Base-by-base conservation (phyloP, 2,797 vertebrate genomes). In the Aythya fuligula region DNA sequence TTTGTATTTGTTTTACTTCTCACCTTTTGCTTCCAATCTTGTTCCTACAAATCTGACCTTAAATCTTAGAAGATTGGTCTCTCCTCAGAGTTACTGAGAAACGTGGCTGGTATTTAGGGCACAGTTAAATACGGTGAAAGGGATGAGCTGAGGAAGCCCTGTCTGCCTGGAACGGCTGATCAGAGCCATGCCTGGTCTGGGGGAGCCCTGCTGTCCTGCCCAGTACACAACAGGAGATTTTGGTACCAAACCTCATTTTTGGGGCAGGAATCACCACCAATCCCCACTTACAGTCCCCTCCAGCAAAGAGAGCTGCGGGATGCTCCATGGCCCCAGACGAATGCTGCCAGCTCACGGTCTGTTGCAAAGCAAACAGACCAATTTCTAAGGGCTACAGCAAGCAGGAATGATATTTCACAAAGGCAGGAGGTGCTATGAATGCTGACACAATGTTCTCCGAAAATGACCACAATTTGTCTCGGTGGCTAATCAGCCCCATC, bases 1-100 rank as follows among this genome's bases (percentile, higher is more conserved):
- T 92, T 79, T 54, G 41, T 82, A 28, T 94, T 92, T 92, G 87
- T 92, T 95, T 90, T 90, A 75, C 76, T 92, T 75, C 92, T 95
- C 90, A 90, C 89, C 92, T 92, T 85, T 87, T 85, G 80, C 69
- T 92, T 94, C 72, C 92, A 71, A 66, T 92, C 84, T 88, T 88
- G 90, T 88, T 82, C 47, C 34, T 82, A 62, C 84, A 90, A 82
- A 92, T 34, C 53, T 71, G 92, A 78, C 90, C 84, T 92, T 85
- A 58, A 85, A 85, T 82, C 87, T 85, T 45, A 62, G 43, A 57
- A 27, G 47, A 22, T 49, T 49, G 80, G 47, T 82, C 56, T n/a
- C 41, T 78, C 58, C 76, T 88, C 2, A 1, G 57, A 12, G 58
- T 43, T 85, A 27, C 67, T 5, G 71, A 4, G 21, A 58, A 78